Conservation (phyloP, 2,797 vertebrate genomes). For the Poecilia velifera region DNA sequence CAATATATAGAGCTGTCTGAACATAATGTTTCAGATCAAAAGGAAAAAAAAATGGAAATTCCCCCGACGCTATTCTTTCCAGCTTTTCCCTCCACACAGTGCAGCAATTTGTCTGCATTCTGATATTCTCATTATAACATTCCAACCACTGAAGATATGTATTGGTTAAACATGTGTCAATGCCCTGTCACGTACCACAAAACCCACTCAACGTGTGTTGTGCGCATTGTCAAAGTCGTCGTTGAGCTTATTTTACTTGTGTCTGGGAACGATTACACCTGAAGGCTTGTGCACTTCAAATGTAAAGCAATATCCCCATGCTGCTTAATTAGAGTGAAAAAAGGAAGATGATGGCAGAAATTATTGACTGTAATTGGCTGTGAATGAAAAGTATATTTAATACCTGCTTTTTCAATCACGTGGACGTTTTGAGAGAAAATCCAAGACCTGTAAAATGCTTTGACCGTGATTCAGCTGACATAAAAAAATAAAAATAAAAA, state of each 20-base stretch:
- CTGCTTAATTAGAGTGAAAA: not conserved
- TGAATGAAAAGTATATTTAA: conserved; percentile 11
- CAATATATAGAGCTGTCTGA: not conserved
- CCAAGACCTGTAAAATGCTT: not conserved
- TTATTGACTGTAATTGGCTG: conserved; percentile 29
- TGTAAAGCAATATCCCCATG: conserved; percentile 53
- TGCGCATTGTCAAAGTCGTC: conserved; percentile 31
- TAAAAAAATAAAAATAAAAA: not conserved
- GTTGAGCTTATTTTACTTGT: conserved; percentile 40
- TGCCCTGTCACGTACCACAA: conserved; percentile 11
- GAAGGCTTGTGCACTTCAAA: conserved; percentile 23
- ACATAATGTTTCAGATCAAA: conserved; percentile 1
- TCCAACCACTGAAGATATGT: conserved; percentile 29
- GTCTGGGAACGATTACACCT: conserved; percentile 48
- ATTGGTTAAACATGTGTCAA: conserved; percentile 28
- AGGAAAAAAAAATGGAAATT: conserved; percentile 45
- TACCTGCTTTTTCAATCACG: conserved; percentile 43
- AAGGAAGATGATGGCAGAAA: conserved; percentile 27
- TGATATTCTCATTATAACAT: conserved; percentile 45
- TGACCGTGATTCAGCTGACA: conserved; percentile 8
- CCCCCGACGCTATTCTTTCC: conserved; percentile 14
- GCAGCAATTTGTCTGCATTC: conserved; percentile 34
- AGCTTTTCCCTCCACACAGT: conserved; percentile 16
- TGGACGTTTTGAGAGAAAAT: conserved; percentile 13
- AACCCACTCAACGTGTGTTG: conserved; percentile 3